Percentiles rank a stretch among this genome's conserved stretches.
Evolutionary conservation across 2,888 invertebrate genomes (phyloP).

Genomic region (Arctia plantaginis): DNA sequence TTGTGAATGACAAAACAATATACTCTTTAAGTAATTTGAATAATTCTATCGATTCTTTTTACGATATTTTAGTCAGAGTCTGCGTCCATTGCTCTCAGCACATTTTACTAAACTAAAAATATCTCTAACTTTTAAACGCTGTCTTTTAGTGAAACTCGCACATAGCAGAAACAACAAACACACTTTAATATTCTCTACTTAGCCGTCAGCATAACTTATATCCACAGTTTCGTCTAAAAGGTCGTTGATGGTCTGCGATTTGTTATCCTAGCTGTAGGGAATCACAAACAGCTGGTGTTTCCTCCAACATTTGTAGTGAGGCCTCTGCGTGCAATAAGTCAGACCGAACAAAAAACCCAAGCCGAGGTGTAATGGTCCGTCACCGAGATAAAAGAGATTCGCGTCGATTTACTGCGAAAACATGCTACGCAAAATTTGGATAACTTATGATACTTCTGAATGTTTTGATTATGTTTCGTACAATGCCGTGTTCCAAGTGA

Average conservation of each 20-base stretch:
- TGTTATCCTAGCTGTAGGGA: slow-evolving; percentile 23
- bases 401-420: slow-evolving; percentile 32
- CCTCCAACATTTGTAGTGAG: slow-evolving; percentile 9
- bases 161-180: neutral
- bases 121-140: neutral
- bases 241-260: slow-evolving; percentile 16
- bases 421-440: slow-evolving; percentile 28
- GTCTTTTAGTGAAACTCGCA: neutral
- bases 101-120: neutral
- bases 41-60: neutral
- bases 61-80: neutral
- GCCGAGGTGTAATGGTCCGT: slow-evolving; percentile 42
- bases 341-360: slow-evolving; percentile 36
- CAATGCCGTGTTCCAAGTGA: neutral
- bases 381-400: slow-evolving; percentile 38
- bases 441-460: neutral
- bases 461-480: neutral
- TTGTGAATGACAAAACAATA: neutral
- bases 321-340: slow-evolving; percentile 39
- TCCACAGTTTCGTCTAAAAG: slow-evolving; percentile 23
- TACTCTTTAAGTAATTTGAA: neutral
- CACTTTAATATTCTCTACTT: slow-evolving; percentile 4
- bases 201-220: slow-evolving; percentile 7
- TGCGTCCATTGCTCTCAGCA: neutral
- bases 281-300: slow-evolving; percentile 33